Evolutionary conservation across 2,888 invertebrate species (phyloP).

Genomic region (Anorthoa munda): DNA sequence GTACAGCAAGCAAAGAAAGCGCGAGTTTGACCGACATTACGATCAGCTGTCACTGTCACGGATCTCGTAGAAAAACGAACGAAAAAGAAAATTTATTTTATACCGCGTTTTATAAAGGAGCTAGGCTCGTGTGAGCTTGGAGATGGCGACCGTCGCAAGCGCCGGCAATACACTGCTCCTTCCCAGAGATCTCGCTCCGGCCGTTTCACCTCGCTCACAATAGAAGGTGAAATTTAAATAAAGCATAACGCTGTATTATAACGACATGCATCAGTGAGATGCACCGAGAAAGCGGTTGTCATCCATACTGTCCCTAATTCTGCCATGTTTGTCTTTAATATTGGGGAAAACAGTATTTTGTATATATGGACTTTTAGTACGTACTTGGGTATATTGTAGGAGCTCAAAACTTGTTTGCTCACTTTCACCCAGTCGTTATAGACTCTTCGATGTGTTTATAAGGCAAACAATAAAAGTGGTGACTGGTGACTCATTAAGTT

Average conservation of each 20-base stretch:
- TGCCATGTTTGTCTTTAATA: slow-evolving; percentile 63
- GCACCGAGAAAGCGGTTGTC: slow-evolving; percentile 84
- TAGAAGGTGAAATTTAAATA: slow-evolving; percentile 91
- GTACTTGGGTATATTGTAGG: slow-evolving; percentile 32
- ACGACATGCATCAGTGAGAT: slow-evolving; percentile 87
- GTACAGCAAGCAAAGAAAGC: slow-evolving; percentile 78
- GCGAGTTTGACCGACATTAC: slow-evolving; percentile 85
- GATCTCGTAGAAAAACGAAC: slow-evolving; percentile 50
- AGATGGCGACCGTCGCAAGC: slow-evolving; percentile 84
- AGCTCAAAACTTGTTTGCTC: slow-evolving; percentile 55
- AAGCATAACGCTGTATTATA: slow-evolving; percentile 86
- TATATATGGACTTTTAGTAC: slow-evolving; percentile 37
- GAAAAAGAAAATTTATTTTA: slow-evolving; percentile 73
- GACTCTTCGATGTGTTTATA: slow-evolving; percentile 45
- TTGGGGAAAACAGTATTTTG: slow-evolving; percentile 41
- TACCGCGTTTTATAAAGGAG: slow-evolving; percentile 75
- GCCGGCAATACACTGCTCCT: slow-evolving; percentile 87
- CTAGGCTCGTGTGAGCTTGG: slow-evolving; percentile 68
- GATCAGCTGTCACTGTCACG: slow-evolving; percentile 69
- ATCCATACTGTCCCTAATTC: slow-evolving; percentile 49
- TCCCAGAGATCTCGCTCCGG: slow-evolving; percentile 84
- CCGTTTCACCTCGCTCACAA: slow-evolving; percentile 89
- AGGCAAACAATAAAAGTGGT: slow-evolving; percentile 50
- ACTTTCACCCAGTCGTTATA: slow-evolving; percentile 60
- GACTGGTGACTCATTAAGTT: slow-evolving; percentile 40